These are phyloP conservation scores for Astropecten irregularis DNA, from an alignment of 53 echinoderm and acorn worm genomes.

Conservation along the genomic window DNA sequence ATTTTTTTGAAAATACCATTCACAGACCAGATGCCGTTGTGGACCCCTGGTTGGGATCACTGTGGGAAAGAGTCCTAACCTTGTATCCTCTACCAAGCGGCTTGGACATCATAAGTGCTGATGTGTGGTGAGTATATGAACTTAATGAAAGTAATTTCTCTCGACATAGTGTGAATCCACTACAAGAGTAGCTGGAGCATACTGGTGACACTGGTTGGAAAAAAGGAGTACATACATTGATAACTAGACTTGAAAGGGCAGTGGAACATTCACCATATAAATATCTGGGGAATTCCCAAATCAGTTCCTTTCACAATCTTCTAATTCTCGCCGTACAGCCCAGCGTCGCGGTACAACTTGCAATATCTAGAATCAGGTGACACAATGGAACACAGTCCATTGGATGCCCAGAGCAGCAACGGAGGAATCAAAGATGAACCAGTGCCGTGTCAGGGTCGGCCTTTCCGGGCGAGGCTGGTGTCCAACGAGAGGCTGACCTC, in stretches of 20 bases:
- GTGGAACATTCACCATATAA: too few relatives aligned
- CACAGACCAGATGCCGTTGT: conserved; percentile 92
- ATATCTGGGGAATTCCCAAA: too few relatives aligned
- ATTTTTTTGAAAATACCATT: too few relatives aligned
- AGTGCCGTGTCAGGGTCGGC: conserved; percentile 11
- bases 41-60: conserved; percentile 83
- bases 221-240: too few relatives aligned
- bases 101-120: conserved; percentile 68
- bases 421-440: neutral
- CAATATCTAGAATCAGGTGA: conserved; percentile 16
- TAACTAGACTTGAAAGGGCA: too few relatives aligned
- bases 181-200: too few relatives aligned
- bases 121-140: conserved; percentile 69
- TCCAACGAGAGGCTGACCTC: conserved; percentile 86
- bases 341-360: conserved; percentile 75
- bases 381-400: neutral
- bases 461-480: conserved; percentile 86
- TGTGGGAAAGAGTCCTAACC: conserved; percentile 72
- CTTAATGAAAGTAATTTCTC: too few relatives aligned
- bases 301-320: too few relatives aligned
- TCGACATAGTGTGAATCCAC: too few relatives aligned
- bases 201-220: too few relatives aligned
- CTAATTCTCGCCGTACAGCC: conserved; percentile 61
- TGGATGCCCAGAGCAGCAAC: neutral
- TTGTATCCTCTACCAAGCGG: conserved; percentile 77